Conservation (phyloP, 1,140 invertebrate genomes). For the Brachionus asplanchnoidis region DNA sequence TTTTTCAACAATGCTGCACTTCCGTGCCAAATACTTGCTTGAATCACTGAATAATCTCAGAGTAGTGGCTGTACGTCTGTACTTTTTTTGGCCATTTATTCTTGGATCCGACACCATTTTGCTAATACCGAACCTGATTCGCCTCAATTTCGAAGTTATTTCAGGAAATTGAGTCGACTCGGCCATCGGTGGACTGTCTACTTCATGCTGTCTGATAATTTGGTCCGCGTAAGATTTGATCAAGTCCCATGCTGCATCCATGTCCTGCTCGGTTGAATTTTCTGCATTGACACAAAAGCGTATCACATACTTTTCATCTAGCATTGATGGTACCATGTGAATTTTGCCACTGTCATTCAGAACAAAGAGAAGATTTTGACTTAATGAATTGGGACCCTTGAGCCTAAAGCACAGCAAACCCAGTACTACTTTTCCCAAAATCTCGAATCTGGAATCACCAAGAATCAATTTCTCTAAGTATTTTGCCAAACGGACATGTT, state of each 20-base stretch:
- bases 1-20: conserved; percentile 38
- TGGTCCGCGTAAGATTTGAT: conserved; percentile 58
- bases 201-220: conserved; percentile 14
- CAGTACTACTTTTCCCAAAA: conserved; percentile 86
- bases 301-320: conserved; percentile 76
- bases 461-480: conserved; percentile 78
- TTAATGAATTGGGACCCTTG: conserved; percentile 79
- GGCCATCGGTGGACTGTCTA: neutral
- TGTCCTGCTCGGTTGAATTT: conserved; percentile 78
- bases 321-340: conserved; percentile 91
- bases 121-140: conserved; percentile 21
- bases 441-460: conserved; percentile 82
- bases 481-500: conserved; percentile 84
- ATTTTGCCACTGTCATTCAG: conserved; percentile 93
- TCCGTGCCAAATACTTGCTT: conserved; percentile 30
- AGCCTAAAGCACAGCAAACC: conserved; percentile 82
- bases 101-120: conserved; percentile 41
- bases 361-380: conserved; percentile 83
- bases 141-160: conserved; percentile 18
- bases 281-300: conserved; percentile 77
- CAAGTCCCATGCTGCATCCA: conserved; percentile 80
- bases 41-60: conserved; percentile 22
- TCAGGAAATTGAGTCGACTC: neutral
- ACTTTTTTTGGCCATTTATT: conserved; percentile 25
- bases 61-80: conserved; percentile 26